A percentile compares a stretch with the other conserved stretches of the same genome.
Conservation (phyloP, 1,140 invertebrate genomes). For the Meteorus sp. region DNA sequence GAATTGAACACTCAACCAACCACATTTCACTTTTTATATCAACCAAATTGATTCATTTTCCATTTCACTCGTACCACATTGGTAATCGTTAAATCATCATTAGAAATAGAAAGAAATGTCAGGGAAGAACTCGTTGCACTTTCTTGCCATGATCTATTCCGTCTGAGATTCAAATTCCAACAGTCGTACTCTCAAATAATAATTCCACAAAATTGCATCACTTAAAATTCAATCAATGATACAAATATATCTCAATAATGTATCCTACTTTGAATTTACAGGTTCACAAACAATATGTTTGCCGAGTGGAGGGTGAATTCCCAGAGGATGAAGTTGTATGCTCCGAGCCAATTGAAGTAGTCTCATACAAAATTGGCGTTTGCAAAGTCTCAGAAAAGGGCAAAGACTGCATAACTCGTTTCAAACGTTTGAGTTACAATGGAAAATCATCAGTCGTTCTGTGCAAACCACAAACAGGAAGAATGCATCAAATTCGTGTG, state of each 20-base stretch:
- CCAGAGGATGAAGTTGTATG: slow-evolving; percentile 85
- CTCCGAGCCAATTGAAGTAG: slow-evolving; percentile 87
- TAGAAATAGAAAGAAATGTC: too few species aligned
- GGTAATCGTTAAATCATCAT: too few species aligned
- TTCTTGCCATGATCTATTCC: too few species aligned
- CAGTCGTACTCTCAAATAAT: too few species aligned
- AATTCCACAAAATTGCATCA: too few species aligned
- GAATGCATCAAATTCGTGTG: slow-evolving; percentile 99
- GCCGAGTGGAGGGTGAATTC: slow-evolving; percentile 94
- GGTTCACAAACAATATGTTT: slow-evolving; percentile 96
- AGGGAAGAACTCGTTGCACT: too few species aligned
- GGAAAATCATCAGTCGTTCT: slow-evolving; percentile 87
- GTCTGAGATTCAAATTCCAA: too few species aligned
- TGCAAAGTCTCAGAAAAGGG: slow-evolving; percentile 89
- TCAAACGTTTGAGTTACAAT: slow-evolving; percentile 87
- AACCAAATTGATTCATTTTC: not conserved
- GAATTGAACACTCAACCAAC: too few species aligned
- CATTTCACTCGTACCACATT: too few species aligned
- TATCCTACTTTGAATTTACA: slow-evolving; percentile 54
- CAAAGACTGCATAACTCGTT: slow-evolving; percentile 88
- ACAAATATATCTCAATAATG: too few species aligned
- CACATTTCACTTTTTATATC: not conserved
- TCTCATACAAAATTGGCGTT: slow-evolving; percentile 94
- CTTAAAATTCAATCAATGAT: not conserved
- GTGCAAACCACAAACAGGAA: slow-evolving; percentile 90